Percentiles rank a stretch among this genome's conserved stretches.
phyloP scores from a whole-genome alignment of 2,113 vertebrate species.

The Coptodon bakossiorum region DNA sequence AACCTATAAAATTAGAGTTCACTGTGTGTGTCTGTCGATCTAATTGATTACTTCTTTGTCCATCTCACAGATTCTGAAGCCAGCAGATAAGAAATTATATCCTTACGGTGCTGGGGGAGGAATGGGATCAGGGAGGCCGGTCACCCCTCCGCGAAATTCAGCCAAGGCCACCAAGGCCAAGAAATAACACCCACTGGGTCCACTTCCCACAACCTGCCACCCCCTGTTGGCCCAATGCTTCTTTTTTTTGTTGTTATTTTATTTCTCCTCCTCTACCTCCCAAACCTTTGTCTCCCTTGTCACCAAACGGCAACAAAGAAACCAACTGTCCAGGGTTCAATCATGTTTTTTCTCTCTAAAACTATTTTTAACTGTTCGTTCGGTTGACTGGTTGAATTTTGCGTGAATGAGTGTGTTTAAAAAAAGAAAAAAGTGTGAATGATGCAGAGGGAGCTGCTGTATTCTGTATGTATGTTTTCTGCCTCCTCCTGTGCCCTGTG shows the following conservation, averaged over 20 bases:
- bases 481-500: neutral
- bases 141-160: slow-evolving; percentile 92
- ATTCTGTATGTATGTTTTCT: slow-evolving; percentile 24
- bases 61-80: slow-evolving; percentile 84
- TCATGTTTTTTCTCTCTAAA: slow-evolving; percentile 29
- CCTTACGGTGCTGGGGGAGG: slow-evolving; percentile 84
- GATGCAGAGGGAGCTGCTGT: slow-evolving; percentile 24
- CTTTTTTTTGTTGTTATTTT: neutral
- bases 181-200: slow-evolving; percentile 78
- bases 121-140: slow-evolving; percentile 82
- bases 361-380: slow-evolving; percentile 47
- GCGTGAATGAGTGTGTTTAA: neutral
- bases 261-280: slow-evolving; percentile 55
- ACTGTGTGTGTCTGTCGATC: neutral
- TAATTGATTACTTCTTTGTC: neutral
- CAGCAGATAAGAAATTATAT: slow-evolving; percentile 95
- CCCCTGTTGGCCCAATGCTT: neutral
- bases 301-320: slow-evolving; percentile 62
- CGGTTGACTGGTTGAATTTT: slow-evolving; percentile 22
- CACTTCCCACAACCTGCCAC: slow-evolving; percentile 8
- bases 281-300: slow-evolving; percentile 45
- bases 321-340: slow-evolving; percentile 70
- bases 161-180: slow-evolving; percentile 86
- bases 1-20: neutral
- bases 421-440: slow-evolving; percentile 3